Base-by-base conservation (phyloP, 2,888 invertebrate genomes). In the Ernsta delagoae region DNA sequence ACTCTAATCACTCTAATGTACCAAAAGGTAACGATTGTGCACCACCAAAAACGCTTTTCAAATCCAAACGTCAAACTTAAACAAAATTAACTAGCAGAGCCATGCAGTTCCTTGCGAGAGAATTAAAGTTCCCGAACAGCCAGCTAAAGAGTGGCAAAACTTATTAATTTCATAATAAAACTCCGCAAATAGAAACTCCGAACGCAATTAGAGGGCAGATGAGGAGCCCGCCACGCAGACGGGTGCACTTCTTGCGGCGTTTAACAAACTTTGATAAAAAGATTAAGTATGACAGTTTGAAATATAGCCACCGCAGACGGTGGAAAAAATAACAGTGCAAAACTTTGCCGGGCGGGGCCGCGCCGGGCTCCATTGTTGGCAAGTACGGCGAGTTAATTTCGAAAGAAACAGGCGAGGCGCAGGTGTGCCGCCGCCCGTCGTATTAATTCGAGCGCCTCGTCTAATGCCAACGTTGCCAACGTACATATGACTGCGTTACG, bases 211-310 rank as follows among this genome's bases (percentile, higher is more conserved):
- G 84, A 82, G 83, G 84, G 83, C 85, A 86, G 89, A 89, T 85
- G 89, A 88, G 82, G 78, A 80, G 83, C 82, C 79, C 82, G 74
- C 79, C 77, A 81, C 83, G 82, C 83, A 84, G 89, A 86, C 90
- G 89, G 90, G 87, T 91, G 92, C 91, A 90, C 86, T 90, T 86
- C 91, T 89, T 89, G 86, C 81, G 81, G 86, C 87, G 83, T 90
- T 92, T 92, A 92, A 86, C 91, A 87, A 92, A 93, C 90, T 93
- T 92, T 92, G 93, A 93, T 93, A 93, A 93, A 92, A 90, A 93
- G 93, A 93, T 93, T 92, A 93, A 93, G 85, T 92, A 90, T 92
- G 93, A 92, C 93, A 93, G 89, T 91, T 91, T 93, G 93, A 93
- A 93, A 93, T 93, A 93, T 92, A 87, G 91, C 92, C 84, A 83